Conservation (phyloP, 2,113 vertebrate species). For the Osmerus eperlanus region DNA sequence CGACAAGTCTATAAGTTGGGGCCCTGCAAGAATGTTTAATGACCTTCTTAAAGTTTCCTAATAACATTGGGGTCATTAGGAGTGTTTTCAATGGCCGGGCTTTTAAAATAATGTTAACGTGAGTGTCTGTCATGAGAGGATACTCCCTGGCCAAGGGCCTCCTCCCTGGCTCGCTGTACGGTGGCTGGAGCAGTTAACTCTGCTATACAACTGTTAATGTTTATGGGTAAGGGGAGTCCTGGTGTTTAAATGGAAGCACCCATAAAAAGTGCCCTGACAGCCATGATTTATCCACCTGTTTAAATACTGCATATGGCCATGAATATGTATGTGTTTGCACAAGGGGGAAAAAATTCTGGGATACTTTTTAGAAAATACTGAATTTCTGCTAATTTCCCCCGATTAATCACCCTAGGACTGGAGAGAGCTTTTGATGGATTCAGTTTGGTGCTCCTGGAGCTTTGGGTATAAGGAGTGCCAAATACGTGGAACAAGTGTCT, state of each 20-base stretch:
- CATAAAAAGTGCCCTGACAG: constrained; percentile 28
- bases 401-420: constrained; percentile 11
- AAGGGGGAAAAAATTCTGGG: not conserved
- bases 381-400: constrained; percentile 21
- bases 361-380: constrained; percentile 6
- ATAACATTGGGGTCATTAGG: constrained; percentile 7
- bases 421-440: constrained; percentile 34
- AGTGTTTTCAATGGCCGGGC: constrained; percentile 20
- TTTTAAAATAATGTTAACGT: constrained; percentile 2
- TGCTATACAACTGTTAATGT: constrained; percentile 41
- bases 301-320: constrained; percentile 17
- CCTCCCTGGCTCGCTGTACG: constrained; percentile 30
- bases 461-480: not conserved
- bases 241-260: constrained; percentile 3
- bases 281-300: constrained; percentile 45
- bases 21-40: constrained; percentile 35
- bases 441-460: constrained; percentile 22
- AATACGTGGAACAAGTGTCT: constrained; percentile 28
- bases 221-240: constrained; percentile 18
- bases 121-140: not conserved
- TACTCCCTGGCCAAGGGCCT: not conserved
- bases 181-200: constrained; percentile 42
- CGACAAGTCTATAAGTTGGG: constrained; percentile 28
- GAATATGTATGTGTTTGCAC: constrained; percentile 6
- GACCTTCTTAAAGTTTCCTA: constrained; percentile 38